Base-by-base conservation (phyloP, 2,113 vertebrate genomes). In the Chaenogobius annularis region DNA sequence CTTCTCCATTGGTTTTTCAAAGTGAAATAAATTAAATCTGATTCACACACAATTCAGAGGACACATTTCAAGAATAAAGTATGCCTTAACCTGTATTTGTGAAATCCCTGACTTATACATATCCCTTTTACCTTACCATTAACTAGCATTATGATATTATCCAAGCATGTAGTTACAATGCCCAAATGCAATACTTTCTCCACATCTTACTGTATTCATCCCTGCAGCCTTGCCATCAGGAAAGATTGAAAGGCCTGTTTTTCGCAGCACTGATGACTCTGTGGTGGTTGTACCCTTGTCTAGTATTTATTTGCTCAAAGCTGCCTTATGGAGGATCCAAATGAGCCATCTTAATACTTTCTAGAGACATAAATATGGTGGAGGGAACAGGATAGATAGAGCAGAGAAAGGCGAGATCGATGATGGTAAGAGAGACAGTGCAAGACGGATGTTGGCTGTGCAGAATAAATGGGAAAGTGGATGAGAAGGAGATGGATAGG, bases 271-370 rank as follows among this genome's bases (percentile, higher is more conserved):
- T 74, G 70, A 82, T 75, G 76, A 77, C 58, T 74, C 71, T 70
- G 65, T 43, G 37, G 44, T 46, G 68, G 43, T 74, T 81, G 56
- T 76, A 70, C 79, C 54, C n/a, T 31, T 72, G 64, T 71, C 59
- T 3, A 71, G 61, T 46, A 46, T 66, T 66, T 66, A 46, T 66
- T 66, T 66, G 37, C 64, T 7, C 3, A 37, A 69, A 20, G 40
- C 73, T 44, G 66, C 37, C 19, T 62, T 22, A 73, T 31, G 58
- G 78, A 46, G 75, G 79, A 66, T 80, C 73, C 67, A 83, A 80
- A 84, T 81, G 74, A 81, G 77, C 56, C 47, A 56, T 85, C 79
- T 84, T 83, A 84, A 87, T 87, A 76, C 52, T 52, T 58, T 17
- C 1, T 5, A 55, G 70, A 71, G 73, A 63, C 47, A 75, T 72